Evolutionary conservation across 2,797 vertebrate species (phyloP).

Genomic region (Coregonus suidteri): DNA sequence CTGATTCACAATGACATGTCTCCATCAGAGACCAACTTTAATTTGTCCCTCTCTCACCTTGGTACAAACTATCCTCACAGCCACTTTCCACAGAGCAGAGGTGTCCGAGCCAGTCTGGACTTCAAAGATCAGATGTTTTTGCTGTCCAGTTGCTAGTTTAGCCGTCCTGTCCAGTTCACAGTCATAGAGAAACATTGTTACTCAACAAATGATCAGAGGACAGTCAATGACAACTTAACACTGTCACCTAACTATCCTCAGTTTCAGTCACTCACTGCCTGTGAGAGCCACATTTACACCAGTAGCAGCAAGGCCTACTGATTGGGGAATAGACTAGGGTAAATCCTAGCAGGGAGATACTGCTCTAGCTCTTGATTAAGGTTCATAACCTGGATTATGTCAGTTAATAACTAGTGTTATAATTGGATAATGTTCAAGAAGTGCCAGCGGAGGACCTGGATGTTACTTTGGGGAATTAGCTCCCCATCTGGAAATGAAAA

Average conservation of each 20-base stretch:
- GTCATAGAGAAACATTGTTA: neutral
- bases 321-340: conserved; percentile 11
- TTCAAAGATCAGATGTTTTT: conserved; percentile 96
- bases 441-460: no score
- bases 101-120: conserved; percentile 92
- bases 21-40: neutral
- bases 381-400: neutral
- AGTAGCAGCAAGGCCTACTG: neutral
- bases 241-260: neutral
- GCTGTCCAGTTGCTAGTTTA: conserved; percentile 88
- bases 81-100: conserved; percentile 94
- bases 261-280: neutral
- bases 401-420: neutral
- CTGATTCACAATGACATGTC: neutral
- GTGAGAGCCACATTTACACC: conserved; percentile 20
- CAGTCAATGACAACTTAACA: neutral
- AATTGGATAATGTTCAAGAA: neutral
- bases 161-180: conserved; percentile 78
- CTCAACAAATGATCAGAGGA: neutral
- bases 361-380: neutral
- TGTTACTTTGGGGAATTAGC: neutral
- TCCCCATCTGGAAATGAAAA: neutral
- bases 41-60: conserved; percentile 80
- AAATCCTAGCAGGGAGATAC: neutral
- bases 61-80: conserved; percentile 91